phyloP scores from a whole-genome alignment of 2,797 vertebrate species.

The Odontamblyopus lacepedii region DNA sequence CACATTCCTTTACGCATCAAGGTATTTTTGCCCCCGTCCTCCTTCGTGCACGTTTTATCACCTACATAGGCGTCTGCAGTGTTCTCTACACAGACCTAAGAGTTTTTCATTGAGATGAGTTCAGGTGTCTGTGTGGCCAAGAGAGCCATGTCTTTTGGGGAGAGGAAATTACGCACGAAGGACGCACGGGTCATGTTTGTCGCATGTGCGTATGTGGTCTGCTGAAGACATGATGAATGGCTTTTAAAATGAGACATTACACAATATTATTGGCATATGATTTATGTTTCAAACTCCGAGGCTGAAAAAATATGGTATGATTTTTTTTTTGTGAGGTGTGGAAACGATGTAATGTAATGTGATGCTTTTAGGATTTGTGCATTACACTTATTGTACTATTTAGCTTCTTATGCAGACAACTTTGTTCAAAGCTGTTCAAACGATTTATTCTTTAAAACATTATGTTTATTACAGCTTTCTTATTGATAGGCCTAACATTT shows the following conservation, averaged over 20 bases:
- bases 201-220: not conserved
- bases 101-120: not conserved
- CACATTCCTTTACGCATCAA: slow-evolving; percentile 14
- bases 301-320: not conserved
- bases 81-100: not conserved
- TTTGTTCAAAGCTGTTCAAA: not conserved
- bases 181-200: not conserved
- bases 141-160: not conserved
- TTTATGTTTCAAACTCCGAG: not conserved
- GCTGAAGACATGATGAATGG: not conserved
- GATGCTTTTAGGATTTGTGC: not conserved
- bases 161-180: slow-evolving; percentile 8
- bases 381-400: not conserved
- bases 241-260: not conserved
- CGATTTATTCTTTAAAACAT: not conserved
- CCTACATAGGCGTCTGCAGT: slow-evolving; percentile 31
- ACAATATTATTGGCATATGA: not conserved
- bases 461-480: not conserved
- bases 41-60: slow-evolving; percentile 2
- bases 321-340: not conserved
- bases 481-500: not conserved
- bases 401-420: not conserved
- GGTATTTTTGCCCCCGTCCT: not conserved
- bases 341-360: not conserved
- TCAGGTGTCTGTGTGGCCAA: slow-evolving; percentile 3